These are phyloP conservation scores for Budorcas taxicolor DNA, from an alignment of 2,113 vertebrate species.

Conservation along the genomic window DNA sequence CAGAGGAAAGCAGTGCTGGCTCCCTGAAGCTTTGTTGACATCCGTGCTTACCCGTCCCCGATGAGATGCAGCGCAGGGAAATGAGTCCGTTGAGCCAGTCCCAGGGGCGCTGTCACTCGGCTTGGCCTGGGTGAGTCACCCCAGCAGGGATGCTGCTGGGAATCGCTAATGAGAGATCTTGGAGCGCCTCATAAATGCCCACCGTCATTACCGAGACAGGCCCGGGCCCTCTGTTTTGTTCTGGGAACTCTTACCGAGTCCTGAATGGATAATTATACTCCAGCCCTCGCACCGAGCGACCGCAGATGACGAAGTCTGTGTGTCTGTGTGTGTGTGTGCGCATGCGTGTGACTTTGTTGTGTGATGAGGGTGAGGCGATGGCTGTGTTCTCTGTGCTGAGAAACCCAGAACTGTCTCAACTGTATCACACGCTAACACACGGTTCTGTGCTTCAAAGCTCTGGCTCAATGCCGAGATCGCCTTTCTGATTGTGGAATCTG, in stretches of 20 bases:
- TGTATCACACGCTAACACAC: neutral
- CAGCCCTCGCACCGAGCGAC: neutral
- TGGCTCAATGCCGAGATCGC: no score
- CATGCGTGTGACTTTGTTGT: neutral
- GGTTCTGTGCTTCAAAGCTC: neutral
- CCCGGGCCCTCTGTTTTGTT: neutral
- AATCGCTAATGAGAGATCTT: conserved; percentile 15
- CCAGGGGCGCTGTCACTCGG: neutral
- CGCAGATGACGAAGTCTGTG: neutral
- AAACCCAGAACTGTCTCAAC: neutral
- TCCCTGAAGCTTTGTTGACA: neutral
- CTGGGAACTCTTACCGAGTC: conserved; percentile 1
- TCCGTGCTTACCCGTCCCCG: no score
- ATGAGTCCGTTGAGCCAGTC: neutral
- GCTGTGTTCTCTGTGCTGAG: neutral
- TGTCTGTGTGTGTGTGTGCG: neutral
- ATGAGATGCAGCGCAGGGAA: neutral
- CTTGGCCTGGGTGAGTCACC: neutral
- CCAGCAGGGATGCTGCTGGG: neutral
- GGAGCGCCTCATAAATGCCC: neutral
- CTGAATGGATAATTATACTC: neutral
- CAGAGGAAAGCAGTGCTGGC: neutral
- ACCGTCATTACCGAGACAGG: neutral
- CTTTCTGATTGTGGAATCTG: neutral
- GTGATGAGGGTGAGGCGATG: neutral